A percentile compares a stretch with the other conserved stretches of the same genome.
These are phyloP conservation scores for Temnothorax longispinosus DNA, from an alignment of 1,140 invertebrate species.

Conservation along the genomic window DNA sequence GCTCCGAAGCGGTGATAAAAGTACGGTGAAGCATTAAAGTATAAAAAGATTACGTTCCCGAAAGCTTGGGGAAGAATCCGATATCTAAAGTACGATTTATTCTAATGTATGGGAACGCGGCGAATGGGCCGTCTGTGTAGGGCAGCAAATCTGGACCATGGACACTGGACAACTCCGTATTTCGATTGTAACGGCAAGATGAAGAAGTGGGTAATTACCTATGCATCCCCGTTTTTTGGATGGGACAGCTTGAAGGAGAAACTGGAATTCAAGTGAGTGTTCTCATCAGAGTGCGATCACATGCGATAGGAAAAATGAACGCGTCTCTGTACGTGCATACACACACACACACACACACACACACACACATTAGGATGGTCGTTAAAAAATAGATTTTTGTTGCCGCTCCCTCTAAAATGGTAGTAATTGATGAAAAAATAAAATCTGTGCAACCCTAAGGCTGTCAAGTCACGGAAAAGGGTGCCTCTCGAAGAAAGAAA, in stretches of 20 bases:
- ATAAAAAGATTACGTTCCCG: constrained; percentile 47
- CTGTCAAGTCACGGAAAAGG: too few relatives aligned
- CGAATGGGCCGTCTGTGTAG: constrained; percentile 80
- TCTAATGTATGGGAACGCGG: constrained; percentile 79
- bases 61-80: constrained; percentile 12
- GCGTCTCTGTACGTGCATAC: background rate
- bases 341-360: background rate
- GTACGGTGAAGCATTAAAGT: background rate
- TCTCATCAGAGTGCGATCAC: constrained; percentile 13
- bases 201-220: constrained; percentile 98
- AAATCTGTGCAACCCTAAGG: too few relatives aligned
- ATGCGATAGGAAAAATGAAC: background rate
- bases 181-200: constrained; percentile 97
- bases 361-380: too few relatives aligned
- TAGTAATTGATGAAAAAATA: too few relatives aligned
- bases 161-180: constrained; percentile 97
- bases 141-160: constrained; percentile 94
- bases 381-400: too few relatives aligned
- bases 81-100: constrained; percentile 79
- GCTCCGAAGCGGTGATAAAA: background rate
- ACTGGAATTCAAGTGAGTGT: constrained; percentile 97
- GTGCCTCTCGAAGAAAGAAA: too few relatives aligned
- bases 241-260: constrained; percentile 96
- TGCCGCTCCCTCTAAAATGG: too few relatives aligned
- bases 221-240: constrained; percentile 98